Evolutionary conservation across 2,113 vertebrate genomes (phyloP), one percentile per base, ranked within the genome.

Genomic region (Panthera uncia): DNA sequence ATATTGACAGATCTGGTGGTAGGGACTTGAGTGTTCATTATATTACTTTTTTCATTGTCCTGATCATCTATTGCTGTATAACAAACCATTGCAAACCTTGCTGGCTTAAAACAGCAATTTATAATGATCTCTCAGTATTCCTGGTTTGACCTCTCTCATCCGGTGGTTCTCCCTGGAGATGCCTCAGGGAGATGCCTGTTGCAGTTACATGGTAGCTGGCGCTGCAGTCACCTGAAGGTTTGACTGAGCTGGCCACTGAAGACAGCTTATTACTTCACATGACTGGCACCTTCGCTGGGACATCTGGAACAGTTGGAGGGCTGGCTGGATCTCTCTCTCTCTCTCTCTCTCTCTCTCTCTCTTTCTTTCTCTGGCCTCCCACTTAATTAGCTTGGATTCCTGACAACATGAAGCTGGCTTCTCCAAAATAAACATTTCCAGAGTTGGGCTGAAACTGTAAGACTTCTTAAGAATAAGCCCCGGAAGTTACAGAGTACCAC

Each of bases 391-490:
- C 50, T 66, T 65, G 33, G 13, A 16, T 45, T 87, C 86, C 63
- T 65, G 33, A 65, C 27, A 87, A 45, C 27, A 5, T 19, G 31
- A 31, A 50, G 19, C 9, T 87, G 66, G 23, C 21, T 55, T 78
- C 7, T 41, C 31, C 48, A 48, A 80, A 76, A 21, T 13, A 76
- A 66, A 27, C 25, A 45, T 63, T 79, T 76, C 21, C 84, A 78
- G 29, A 82, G 7, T 25, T 48, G 68, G 14, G 4, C 27, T 87
- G 23, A 91, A 79, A 18, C 36, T 33, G 31, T 52, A 66, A 61
- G 29, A 29, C 45, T 87, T 92, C 63, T 29, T 92, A 38, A 82
- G 33, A 95, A 15, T 36, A 97, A 90, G n/a, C 11, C 11, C 50
- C 38, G 29, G 41, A 96, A 92, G n/a, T 91, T 68, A 91, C 33